These are phyloP conservation scores for Tiliacea citrago DNA, from an alignment of 2,888 invertebrate genomes.

Conservation along the genomic window DNA sequence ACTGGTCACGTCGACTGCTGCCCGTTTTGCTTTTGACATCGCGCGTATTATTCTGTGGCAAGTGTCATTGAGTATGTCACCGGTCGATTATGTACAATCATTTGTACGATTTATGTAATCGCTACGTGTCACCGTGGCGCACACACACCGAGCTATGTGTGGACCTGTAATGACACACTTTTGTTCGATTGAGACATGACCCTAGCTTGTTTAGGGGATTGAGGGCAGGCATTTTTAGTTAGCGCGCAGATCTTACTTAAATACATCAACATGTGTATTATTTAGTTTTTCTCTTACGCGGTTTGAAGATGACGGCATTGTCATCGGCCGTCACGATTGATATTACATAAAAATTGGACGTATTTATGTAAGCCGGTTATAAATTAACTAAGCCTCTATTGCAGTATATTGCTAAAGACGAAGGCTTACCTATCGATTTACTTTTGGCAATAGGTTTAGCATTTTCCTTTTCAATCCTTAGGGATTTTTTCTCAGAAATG, in stretches of 20 bases:
- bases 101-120: conserved; percentile 76
- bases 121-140: conserved; percentile 48
- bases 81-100: conserved; percentile 65
- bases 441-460: neutral
- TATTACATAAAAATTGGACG: conserved; percentile 35
- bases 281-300: conserved; percentile 38
- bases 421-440: neutral
- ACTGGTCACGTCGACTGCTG: conserved; percentile 36
- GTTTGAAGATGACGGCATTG: conserved; percentile 1
- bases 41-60: conserved; percentile 43
- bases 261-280: conserved; percentile 7
- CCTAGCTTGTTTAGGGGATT: conserved; percentile 52
- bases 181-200: conserved; percentile 65
- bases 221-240: conserved; percentile 54
- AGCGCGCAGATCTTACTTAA: conserved; percentile 39
- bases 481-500: neutral
- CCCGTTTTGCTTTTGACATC: conserved; percentile 24
- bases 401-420: neutral
- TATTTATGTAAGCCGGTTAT: conserved; percentile 12
- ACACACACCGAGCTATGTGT: conserved; percentile 48
- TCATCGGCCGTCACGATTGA: conserved; percentile 18
- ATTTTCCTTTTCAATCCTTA: neutral
- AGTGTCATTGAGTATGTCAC: conserved; percentile 58
- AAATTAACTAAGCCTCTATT: neutral
- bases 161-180: conserved; percentile 69